phyloP scores from a whole-genome alignment of 2,888 invertebrate species.

The Sesia bembeciformis region DNA sequence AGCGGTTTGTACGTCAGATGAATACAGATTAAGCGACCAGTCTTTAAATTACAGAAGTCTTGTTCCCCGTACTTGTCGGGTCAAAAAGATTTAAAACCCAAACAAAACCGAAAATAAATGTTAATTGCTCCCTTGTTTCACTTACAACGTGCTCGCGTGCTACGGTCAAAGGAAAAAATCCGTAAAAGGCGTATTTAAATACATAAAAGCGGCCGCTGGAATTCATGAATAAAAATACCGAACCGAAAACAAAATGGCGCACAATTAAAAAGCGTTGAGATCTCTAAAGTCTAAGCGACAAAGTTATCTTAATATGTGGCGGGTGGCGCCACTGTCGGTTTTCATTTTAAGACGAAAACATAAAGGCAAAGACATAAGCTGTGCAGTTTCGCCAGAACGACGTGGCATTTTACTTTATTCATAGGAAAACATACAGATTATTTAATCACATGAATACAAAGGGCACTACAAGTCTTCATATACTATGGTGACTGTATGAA shows the following conservation, averaged over 20 bases:
- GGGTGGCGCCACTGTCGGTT: no score
- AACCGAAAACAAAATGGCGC: slow-evolving; percentile 44
- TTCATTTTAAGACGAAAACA: no score
- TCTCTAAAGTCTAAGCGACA: slow-evolving; percentile 6
- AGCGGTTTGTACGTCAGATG: no score
- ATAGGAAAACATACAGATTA: no score
- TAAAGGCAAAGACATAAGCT: no score
- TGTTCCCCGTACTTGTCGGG: neutral
- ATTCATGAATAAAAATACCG: slow-evolving; percentile 61
- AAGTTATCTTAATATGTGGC: neutral
- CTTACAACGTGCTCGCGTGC: slow-evolving; percentile 33
- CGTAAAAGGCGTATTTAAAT: slow-evolving; percentile 14
- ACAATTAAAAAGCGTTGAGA: slow-evolving; percentile 42
- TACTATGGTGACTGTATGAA: no score
- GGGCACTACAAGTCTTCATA: no score
- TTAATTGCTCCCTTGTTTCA: slow-evolving; percentile 47
- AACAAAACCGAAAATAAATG: slow-evolving; percentile 15
- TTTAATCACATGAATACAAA: no score
- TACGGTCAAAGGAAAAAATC: slow-evolving; percentile 9
- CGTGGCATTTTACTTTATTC: no score
- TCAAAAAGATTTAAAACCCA: neutral
- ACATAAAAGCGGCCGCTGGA: slow-evolving; percentile 33
- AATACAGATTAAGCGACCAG: no score
- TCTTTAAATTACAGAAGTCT: neutral
- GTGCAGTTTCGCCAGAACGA: no score